These are phyloP conservation scores for Acronicta alni DNA, from an alignment of 2,888 invertebrate species.

Conservation along the genomic window DNA sequence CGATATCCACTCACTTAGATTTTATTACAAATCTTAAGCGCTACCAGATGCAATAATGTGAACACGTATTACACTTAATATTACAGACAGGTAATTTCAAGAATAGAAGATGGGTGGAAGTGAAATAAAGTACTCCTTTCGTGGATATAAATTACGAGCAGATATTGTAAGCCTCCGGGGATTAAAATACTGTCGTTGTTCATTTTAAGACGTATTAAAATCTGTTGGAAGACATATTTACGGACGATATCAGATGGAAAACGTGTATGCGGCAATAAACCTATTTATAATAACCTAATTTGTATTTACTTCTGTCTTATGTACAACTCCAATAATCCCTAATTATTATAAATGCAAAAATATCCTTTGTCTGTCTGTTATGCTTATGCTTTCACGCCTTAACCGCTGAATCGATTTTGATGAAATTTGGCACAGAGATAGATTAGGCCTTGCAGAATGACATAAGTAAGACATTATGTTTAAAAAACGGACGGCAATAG, in stretches of 20 bases:
- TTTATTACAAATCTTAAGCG: conserved; percentile 69
- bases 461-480: too few relatives aligned
- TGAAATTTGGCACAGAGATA: too few relatives aligned
- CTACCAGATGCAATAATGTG: conserved; percentile 64
- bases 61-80: conserved; percentile 45
- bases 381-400: too few relatives aligned
- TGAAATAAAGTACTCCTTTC: conserved; percentile 30
- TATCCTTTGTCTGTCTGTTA: too few relatives aligned
- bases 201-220: conserved; percentile 33
- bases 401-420: too few relatives aligned
- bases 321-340: too few relatives aligned
- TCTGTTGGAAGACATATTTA: conserved; percentile 19
- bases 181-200: conserved; percentile 29
- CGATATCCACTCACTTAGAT: conserved; percentile 72
- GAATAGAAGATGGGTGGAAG: conserved; percentile 25
- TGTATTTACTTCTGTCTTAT: neutral
- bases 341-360: too few relatives aligned
- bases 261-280: conserved; percentile 2
- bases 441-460: too few relatives aligned
- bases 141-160: conserved; percentile 30
- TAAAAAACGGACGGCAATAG: too few relatives aligned
- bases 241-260: conserved; percentile 10
- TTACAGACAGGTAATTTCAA: conserved; percentile 27
- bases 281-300: conserved; percentile 6
- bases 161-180: conserved; percentile 26